Evolutionary conservation across 2,797 vertebrate genomes (phyloP).

Genomic region (Chlorospingus semifuscus): DNA sequence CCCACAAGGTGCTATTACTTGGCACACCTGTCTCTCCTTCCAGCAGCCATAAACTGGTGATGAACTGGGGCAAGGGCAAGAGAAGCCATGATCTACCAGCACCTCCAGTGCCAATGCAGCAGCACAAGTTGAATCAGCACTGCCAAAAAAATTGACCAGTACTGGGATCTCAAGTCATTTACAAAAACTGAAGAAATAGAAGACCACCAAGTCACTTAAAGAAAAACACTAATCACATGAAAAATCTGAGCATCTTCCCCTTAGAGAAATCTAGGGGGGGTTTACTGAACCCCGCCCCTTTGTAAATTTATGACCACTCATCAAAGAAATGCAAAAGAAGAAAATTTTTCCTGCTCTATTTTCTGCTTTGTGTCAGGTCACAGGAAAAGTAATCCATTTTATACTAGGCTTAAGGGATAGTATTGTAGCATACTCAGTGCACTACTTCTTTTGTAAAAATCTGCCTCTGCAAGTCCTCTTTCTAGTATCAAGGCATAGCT

Average conservation of each 20-base stretch:
- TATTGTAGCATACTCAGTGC: neutral
- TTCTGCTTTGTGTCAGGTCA: neutral
- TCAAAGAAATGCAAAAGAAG: neutral
- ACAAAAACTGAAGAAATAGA: neutral
- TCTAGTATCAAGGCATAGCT: neutral
- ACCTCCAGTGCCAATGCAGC: neutral
- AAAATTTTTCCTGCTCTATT: neutral
- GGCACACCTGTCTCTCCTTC: conserved; percentile 1
- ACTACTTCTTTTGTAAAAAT: neutral
- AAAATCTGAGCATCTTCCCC: neutral
- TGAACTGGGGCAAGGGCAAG: neutral
- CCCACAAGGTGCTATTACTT: neutral
- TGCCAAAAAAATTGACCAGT: neutral
- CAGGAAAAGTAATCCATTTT: neutral
- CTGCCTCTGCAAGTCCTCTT: neutral
- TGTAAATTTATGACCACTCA: neutral
- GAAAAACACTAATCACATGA: neutral
- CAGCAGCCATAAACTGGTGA: neutral
- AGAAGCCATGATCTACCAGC: neutral
- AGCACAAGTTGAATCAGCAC: neutral
- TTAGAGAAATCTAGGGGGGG: neutral
- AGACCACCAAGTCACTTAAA: neutral
- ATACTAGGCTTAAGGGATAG: neutral
- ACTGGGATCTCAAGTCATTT: neutral
- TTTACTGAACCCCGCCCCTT: neutral